Evolutionary conservation across 2,888 invertebrate genomes (phyloP).

Genomic region (Yponomeuta malinellus): DNA sequence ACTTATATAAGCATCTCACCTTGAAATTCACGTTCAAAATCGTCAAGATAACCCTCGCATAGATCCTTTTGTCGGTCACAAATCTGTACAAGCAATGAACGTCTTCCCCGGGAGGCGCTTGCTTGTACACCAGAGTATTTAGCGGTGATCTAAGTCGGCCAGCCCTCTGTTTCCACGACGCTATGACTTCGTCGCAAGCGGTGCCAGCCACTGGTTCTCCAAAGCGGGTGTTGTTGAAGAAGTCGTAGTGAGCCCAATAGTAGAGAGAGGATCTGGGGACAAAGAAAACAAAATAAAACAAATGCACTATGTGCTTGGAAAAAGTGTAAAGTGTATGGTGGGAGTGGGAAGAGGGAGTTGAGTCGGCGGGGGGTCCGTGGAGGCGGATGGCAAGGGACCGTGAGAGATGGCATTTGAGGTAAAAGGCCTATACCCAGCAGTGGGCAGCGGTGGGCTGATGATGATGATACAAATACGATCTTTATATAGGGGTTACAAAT

Average conservation of each 20-base stretch:
- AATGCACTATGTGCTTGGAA: not conserved
- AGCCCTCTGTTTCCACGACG: conserved; percentile 86
- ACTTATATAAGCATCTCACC: conserved; percentile 41
- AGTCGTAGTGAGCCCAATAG: conserved; percentile 96
- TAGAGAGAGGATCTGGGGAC: conserved; percentile 85
- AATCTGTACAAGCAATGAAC: conserved; percentile 90
- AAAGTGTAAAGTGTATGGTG: too few relatives aligned
- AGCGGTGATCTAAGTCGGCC: conserved; percentile 88
- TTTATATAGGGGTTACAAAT: too few relatives aligned
- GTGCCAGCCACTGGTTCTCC: conserved; percentile 89
- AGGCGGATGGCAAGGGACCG: too few relatives aligned
- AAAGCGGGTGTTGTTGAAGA: conserved; percentile 92
- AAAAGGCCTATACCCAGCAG: too few relatives aligned
- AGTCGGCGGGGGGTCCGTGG: too few relatives aligned
- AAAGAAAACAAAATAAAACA: not conserved
- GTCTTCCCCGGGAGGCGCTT: conserved; percentile 81
- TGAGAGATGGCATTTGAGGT: too few relatives aligned
- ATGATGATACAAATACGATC: too few relatives aligned
- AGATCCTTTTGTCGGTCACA: conserved; percentile 87
- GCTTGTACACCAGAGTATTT: conserved; percentile 91
- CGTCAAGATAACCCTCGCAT: conserved; percentile 86
- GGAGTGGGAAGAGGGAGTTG: too few relatives aligned
- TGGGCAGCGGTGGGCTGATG: too few relatives aligned
- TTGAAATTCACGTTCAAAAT: conserved; percentile 88
- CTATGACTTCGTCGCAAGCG: conserved; percentile 91